Conservation (phyloP, 1,140 invertebrate species). For the Drosophila pseudoobscura region DNA sequence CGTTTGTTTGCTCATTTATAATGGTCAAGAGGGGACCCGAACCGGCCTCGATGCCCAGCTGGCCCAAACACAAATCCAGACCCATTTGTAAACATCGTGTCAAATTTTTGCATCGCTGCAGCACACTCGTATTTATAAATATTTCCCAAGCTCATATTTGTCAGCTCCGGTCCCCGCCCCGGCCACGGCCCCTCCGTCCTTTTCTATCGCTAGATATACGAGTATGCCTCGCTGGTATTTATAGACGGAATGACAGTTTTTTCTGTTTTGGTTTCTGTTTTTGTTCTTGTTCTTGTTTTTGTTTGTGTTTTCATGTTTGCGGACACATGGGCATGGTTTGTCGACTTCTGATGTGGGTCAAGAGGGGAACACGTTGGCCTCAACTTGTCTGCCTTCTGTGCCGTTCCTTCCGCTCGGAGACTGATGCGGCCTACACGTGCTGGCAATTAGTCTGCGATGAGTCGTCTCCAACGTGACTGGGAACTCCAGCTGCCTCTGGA, state of each 20-base stretch:
- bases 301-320: background rate
- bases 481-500: background rate
- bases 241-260: conserved; percentile 48
- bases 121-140: conserved; percentile 49
- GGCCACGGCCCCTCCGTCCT: background rate
- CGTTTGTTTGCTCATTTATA: conserved; percentile 53
- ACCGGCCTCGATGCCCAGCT: conserved; percentile 25
- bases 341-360: conserved; percentile 55
- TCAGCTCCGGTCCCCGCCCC: background rate
- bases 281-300: no score
- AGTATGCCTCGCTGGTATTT: conserved; percentile 24
- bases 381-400: background rate
- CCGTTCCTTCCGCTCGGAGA: conserved; percentile 7
- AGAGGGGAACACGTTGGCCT: background rate
- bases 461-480: conserved; percentile 19
- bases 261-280: background rate
- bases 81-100: conserved; percentile 56
- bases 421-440: conserved; percentile 47
- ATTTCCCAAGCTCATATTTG: conserved; percentile 39
- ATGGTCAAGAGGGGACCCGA: conserved; percentile 31
- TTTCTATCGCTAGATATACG: no score
- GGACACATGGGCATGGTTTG: conserved; percentile 47
- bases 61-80: conserved; percentile 46
- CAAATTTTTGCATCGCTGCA: conserved; percentile 56
- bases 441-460: conserved; percentile 49